Evolutionary conservation across 2,888 invertebrate species (phyloP), one percentile per base, ranked within the genome.

Genomic region (Pristionchus arcanus): DNA sequence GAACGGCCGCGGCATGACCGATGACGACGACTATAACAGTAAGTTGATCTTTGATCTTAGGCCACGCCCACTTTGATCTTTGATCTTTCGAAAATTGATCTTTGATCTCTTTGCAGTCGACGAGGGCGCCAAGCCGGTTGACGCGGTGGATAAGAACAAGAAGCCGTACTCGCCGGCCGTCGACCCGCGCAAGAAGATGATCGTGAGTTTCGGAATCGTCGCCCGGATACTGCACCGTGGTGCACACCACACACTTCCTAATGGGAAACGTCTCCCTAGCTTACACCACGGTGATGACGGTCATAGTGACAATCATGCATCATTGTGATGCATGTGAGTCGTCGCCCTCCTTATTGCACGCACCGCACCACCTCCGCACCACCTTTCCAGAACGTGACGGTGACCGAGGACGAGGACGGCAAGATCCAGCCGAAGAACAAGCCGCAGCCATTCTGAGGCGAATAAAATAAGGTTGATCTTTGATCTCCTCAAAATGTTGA

Each of bases 81-180:
- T 28, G 74, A 77, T 25, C 19, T 25, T 19, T 49, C 25, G 7
- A 1, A 25, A 63, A 63, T 63, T 81, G 49, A 81, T 81, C 49
- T 81, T 81, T 81, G 53, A 81, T 81, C 49, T 49, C 28, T 49
- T 11, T 77, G 31, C 49, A 81, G 81, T 81, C 81, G 81, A 53
- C 49, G 81, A 81, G 81, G 81, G 81, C 81, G 81, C 49, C 49
- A 81, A 81, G 81, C 81, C 81, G 81, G 81, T 81, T 49, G n/a
- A 81, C 28, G 1, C 25, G n/a, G 81, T 28, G 49, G 81, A 81
- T 21, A 81, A 81, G 81, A 81, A 81, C 81, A 81, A 81, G 81
- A 81, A 81, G 53, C 49, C 42, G 53, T 81, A 81, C 49, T 2
- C 15, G 81, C 81, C 81, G 19, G 25, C 21, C 19, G 21, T 37